Conservation (phyloP, 1,140 invertebrate species). For the Bactericera cockerelli region DNA sequence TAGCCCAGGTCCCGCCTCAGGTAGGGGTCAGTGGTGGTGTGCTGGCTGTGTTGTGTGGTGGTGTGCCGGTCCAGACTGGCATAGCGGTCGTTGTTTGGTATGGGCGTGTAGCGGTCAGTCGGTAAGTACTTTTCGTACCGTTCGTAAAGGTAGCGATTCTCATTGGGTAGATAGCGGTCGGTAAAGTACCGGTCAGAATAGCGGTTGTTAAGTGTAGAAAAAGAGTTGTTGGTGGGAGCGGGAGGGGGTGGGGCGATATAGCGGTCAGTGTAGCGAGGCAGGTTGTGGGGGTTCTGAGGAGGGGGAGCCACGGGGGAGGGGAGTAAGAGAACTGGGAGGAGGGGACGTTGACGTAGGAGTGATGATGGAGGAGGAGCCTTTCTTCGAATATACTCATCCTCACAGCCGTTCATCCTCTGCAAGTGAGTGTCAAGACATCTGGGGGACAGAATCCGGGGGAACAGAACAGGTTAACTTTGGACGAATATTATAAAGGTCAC, state of each 20-base stretch:
- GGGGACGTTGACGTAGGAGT: slow-evolving; percentile 1
- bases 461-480: too few relatives aligned
- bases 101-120: neutral
- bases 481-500: too few relatives aligned
- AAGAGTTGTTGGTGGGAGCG: neutral
- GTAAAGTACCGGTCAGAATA: neutral
- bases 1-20: slow-evolving; percentile 41
- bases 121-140: slow-evolving; percentile 1
- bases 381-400: neutral
- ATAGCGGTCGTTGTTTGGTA: neutral
- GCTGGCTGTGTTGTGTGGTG: neutral
- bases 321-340: neutral
- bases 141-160: neutral
- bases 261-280: neutral
- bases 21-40: slow-evolving; percentile 34
- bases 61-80: neutral
- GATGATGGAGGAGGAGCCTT: neutral
- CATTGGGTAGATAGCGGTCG: neutral
- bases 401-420: neutral
- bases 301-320: neutral
- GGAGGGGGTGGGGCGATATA: neutral
- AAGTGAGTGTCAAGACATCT: neutral
- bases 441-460: too few relatives aligned
- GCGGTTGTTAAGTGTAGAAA: neutral
- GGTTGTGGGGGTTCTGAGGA: neutral